Evolutionary conservation across 2,113 vertebrate genomes (phyloP).

Genomic region (Terrapene triunguis): DNA sequence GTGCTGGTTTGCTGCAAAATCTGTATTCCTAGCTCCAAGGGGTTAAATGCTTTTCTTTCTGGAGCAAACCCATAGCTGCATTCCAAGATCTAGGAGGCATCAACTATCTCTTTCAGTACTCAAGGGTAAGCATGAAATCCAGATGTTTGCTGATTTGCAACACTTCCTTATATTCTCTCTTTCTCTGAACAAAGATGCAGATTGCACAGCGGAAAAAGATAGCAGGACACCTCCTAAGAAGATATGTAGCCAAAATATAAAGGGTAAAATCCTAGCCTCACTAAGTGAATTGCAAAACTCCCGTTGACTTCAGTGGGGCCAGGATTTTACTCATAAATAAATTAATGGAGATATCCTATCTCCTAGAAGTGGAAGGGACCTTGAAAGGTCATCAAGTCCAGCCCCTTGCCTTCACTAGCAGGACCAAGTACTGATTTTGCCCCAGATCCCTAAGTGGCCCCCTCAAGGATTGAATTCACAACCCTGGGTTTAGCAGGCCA

Average conservation of each 20-base stretch:
- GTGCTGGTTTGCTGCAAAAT: not conserved
- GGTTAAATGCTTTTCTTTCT: slow-evolving; percentile 30
- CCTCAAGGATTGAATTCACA: no score
- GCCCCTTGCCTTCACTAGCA: no score
- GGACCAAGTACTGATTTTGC: no score
- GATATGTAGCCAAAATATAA: not conserved
- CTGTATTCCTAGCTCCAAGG: not conserved
- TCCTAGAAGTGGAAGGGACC: no score
- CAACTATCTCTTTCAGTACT: slow-evolving; percentile 26
- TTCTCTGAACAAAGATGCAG: slow-evolving; percentile 15
- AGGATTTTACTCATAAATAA: not conserved
- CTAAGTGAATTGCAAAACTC: not conserved
- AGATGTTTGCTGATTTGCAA: slow-evolving; percentile 63
- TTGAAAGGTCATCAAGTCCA: no score
- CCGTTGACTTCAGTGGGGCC: not conserved
- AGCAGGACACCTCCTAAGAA: not conserved
- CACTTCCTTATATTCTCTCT: not conserved
- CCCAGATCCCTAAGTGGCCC: no score
- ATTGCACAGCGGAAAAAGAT: slow-evolving; percentile 36
- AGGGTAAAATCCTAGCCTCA: not conserved
- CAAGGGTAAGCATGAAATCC: slow-evolving; percentile 49
- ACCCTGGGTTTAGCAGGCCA: no score
- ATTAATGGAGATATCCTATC: no score
- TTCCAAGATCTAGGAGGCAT: slow-evolving; percentile 39
- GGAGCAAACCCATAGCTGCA: slow-evolving; percentile 21